A percentile compares a stretch with the other conserved stretches of the same genome.
Evolutionary conservation across 2,888 invertebrate species (phyloP).

Genomic region (Drosophila pullipes): DNA sequence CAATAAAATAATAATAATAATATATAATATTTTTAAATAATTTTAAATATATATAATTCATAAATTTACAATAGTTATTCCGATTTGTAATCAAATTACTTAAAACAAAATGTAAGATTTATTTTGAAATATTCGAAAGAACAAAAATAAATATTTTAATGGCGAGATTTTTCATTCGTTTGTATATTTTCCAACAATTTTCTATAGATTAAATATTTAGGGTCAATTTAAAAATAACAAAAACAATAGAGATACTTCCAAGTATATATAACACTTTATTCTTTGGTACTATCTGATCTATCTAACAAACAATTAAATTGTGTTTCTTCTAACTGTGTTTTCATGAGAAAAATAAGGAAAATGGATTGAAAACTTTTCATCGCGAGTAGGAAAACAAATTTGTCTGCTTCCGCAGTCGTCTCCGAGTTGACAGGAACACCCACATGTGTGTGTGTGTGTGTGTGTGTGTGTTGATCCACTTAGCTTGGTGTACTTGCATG

Average conservation of each 20-base stretch:
- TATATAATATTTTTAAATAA: neutral
- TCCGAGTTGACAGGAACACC: slow-evolving; percentile 44
- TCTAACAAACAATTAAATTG: neutral
- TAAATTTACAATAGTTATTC: neutral
- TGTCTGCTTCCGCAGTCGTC: slow-evolving; percentile 17
- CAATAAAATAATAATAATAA: neutral
- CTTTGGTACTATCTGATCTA: neutral
- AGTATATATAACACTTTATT: neutral
- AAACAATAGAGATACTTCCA: neutral
- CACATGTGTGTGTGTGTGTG: slow-evolving; percentile 59
- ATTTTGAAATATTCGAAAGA: neutral
- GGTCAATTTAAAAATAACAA: neutral
- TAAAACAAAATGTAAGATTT: neutral
- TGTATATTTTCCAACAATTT: neutral
- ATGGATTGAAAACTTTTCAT: slow-evolving; percentile 2
- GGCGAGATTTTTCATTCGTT: neutral
- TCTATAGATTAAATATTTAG: neutral
- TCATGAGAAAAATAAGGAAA: neutral
- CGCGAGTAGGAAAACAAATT: slow-evolving; percentile 4
- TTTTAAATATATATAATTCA: neutral
- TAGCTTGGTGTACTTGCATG: slow-evolving; percentile 35
- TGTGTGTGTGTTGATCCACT: slow-evolving; percentile 61
- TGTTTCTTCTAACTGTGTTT: neutral
- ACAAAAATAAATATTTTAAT: neutral
- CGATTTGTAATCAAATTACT: no score